Evolutionary conservation across 2,797 vertebrate species (phyloP), one percentile per base, ranked within the genome.

Genomic region (Linurgus olivaceus): DNA sequence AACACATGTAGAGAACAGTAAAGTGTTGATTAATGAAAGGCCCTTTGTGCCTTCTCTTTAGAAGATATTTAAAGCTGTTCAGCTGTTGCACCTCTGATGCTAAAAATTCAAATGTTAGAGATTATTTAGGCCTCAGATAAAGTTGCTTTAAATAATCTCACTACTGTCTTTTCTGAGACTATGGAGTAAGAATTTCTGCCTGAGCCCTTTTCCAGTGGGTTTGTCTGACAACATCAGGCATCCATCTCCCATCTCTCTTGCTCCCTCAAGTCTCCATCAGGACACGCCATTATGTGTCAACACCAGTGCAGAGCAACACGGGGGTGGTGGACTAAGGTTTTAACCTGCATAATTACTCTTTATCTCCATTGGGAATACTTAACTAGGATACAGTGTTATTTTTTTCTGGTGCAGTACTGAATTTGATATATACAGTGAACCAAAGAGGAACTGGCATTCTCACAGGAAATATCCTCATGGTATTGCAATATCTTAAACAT

Each of bases 401-500:
- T 83, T 83, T 66, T 47, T 48, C 19, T 13, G 18, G 14, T 24
- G 12, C 16, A 51, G 8, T n/a, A 19, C 8, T 51, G 50, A 61
- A 82, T 48, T 65, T 68, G 16, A n/a, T 31, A 21, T 17, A 29
- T 7, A 45, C 0, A 0, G 45, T 18, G 42, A 81, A 62, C 6
- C 45, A 83, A 76, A 76, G 18, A 61, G 42, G 24, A 86, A 10
- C 13, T 19, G 40, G 47, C 17, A 18, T 51, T 81, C 71, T 62
- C 57, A 38, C 5, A n/a, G 20, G 5, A 5, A 40, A 40, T 40
- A 40, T 40, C 4, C 40, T 40, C 40, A 35, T 21, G 11, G 11
- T 38, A 62, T 74, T 4, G 0, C n/a, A 63, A 17, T 26, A 28
- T 11, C 24, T 65, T 26, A 63, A 70, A 57, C 29, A 33, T 25